Conservation (phyloP, 2,797 vertebrate species). For the Hypotaenidia philippensis region DNA sequence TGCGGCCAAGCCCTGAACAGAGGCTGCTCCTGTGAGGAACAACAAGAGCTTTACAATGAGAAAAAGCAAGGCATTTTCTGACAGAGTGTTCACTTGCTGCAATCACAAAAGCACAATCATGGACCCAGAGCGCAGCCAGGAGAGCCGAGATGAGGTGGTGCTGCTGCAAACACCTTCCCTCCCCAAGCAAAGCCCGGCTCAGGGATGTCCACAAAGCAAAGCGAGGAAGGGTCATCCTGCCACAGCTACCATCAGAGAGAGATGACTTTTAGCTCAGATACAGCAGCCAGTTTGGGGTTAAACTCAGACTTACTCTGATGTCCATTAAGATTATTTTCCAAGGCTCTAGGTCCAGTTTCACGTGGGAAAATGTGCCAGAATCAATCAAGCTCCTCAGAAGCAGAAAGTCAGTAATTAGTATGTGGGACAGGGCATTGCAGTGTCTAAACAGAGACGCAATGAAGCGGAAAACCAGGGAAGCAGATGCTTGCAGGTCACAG, state of each 20-base stretch:
- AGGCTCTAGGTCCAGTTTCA: conserved; percentile 81
- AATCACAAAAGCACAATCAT: accelerated
- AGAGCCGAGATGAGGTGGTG: background rate
- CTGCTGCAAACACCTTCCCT: background rate
- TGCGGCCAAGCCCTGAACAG: background rate
- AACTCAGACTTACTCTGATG: conserved; percentile 52
- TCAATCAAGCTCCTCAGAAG: conserved; percentile 80
- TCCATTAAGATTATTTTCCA: conserved; percentile 81
- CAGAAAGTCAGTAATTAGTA: conserved; percentile 85
- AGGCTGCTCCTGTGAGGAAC: background rate
- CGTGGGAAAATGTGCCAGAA: conserved; percentile 85
- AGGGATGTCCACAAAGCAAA: background rate
- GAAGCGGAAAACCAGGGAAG: conserved; percentile 80
- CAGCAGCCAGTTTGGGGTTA: conserved; percentile 66
- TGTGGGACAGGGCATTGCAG: conserved; percentile 78
- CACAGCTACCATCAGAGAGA: background rate
- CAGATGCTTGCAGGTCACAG: conserved; percentile 77
- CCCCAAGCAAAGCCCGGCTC: accelerated
- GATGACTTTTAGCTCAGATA: conserved; percentile 28
- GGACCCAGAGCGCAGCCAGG: accelerated
- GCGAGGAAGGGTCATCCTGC: background rate
- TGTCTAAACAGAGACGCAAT: conserved; percentile 80
- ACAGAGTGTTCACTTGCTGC: accelerated
- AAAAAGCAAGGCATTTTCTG: background rate
- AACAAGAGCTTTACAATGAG: accelerated